These are phyloP conservation scores for Muscicapa comitata DNA, from an alignment of 2,797 vertebrate genomes.

Conservation along the genomic window DNA sequence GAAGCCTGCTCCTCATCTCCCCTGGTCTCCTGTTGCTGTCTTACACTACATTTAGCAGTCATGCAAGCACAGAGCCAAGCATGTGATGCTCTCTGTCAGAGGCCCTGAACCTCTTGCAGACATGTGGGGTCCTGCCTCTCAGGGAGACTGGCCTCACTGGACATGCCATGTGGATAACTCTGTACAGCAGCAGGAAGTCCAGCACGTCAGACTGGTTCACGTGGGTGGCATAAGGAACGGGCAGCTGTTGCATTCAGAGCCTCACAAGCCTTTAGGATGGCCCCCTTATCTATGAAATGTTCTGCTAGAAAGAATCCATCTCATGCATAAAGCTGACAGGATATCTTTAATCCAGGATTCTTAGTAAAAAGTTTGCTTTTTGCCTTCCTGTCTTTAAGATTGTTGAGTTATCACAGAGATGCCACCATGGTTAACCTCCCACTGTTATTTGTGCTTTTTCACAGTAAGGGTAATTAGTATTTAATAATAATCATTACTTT, in stretches of 20 bases:
- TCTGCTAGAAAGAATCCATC: background rate
- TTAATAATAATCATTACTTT: background rate
- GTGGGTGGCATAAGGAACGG: background rate
- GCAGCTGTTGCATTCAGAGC: background rate
- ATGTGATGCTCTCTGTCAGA: fast-evolving
- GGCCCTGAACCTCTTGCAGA: background rate
- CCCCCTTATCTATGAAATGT: background rate
- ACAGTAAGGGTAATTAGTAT: background rate
- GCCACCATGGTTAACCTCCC: background rate
- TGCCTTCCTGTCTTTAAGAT: background rate
- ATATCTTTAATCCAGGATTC: background rate
- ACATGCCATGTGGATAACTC: background rate
- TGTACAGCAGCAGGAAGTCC: background rate
- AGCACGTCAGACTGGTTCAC: background rate
- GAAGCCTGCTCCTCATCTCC: background rate
- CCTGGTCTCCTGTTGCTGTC: fast-evolving
- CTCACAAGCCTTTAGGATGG: background rate
- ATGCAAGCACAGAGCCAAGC: background rate
- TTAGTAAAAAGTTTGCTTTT: background rate
- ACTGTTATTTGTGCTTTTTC: background rate
- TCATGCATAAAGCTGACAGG: background rate
- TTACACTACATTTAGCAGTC: background rate
- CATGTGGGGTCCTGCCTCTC: background rate
- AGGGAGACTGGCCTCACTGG: background rate
- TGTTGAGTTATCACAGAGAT: background rate